Evolutionary conservation across 2,797 vertebrate species (phyloP).

Genomic region (Australoheros facetus): DNA sequence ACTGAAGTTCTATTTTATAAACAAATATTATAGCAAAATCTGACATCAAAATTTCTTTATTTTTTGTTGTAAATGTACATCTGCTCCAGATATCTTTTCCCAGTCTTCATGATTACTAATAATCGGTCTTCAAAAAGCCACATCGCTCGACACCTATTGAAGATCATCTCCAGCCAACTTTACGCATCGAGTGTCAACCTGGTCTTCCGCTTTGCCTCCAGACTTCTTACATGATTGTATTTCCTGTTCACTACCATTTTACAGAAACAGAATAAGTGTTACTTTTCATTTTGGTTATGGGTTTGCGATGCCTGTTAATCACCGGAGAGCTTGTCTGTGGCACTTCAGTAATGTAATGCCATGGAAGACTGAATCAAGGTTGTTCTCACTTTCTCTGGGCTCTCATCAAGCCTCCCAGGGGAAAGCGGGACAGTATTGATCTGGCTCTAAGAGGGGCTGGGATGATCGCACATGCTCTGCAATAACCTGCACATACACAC

Average conservation of each 20-base stretch:
- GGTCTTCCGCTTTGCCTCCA: neutral
- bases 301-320: slow-evolving; percentile 5
- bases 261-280: neutral
- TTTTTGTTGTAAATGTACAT: too few species aligned
- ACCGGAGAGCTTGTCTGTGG: neutral
- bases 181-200: neutral
- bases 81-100: neutral
- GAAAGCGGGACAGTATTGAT: slow-evolving; percentile 47
- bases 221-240: neutral
- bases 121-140: neutral
- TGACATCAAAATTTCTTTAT: too few species aligned
- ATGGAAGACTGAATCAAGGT: neutral
- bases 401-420: slow-evolving; percentile 24
- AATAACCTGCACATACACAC: slow-evolving; percentile 45
- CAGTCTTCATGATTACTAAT: neutral
- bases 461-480: slow-evolving; percentile 46
- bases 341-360: slow-evolving; percentile 2
- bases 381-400: slow-evolving; percentile 18
- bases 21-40: too few species aligned
- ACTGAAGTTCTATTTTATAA: too few species aligned
- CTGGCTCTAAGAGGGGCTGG: slow-evolving; percentile 21
- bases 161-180: neutral
- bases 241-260: neutral
- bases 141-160: neutral
- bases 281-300: neutral